phyloP scores from a whole-genome alignment of 2,888 invertebrate species.

The Limnephilus lunatus region DNA sequence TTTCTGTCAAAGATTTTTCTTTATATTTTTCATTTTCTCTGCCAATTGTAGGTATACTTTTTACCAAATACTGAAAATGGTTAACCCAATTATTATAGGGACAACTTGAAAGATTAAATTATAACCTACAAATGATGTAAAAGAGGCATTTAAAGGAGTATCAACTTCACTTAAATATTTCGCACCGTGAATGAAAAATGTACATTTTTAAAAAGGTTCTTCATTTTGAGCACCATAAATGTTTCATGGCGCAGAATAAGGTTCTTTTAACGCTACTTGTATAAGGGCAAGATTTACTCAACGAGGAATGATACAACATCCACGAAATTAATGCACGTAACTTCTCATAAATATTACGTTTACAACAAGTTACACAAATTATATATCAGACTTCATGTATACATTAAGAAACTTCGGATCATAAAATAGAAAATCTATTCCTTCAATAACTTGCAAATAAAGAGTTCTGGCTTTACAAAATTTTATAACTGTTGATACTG shows the following conservation, averaged over 20 bases:
- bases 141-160: neutral
- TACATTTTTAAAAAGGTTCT: constrained; percentile 12
- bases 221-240: constrained; percentile 14
- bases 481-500: no score
- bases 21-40: neutral
- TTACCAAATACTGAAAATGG: neutral
- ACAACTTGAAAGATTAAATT: neutral
- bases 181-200: constrained; percentile 11
- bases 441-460: no score
- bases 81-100: neutral
- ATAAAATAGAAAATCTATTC: no score
- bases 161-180: neutral
- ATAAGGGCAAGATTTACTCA: constrained; percentile 23
- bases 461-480: no score
- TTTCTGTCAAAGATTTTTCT: neutral
- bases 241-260: constrained; percentile 21
- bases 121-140: neutral
- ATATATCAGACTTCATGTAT: neutral
- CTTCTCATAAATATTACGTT: neutral
- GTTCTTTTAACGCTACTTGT: constrained; percentile 26
- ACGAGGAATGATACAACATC: constrained; percentile 21
- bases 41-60: neutral
- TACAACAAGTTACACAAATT: neutral
- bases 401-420: no score
- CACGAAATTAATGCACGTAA: neutral